phyloP scores from a whole-genome alignment of 1,140 invertebrate genomes.

The Globodera ellingtonae region DNA sequence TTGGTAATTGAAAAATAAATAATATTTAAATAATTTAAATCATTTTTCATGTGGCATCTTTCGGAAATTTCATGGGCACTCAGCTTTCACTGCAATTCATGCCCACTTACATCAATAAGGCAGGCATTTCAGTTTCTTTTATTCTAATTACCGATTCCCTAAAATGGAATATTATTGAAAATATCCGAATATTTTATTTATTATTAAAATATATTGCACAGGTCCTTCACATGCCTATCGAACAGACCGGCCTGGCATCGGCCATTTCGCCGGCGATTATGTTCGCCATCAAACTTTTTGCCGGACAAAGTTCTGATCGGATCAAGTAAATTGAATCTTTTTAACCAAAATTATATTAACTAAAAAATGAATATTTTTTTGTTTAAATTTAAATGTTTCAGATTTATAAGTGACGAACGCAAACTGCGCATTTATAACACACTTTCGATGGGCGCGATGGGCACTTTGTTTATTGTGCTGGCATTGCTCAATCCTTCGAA shows the following conservation, averaged over 20 bases:
- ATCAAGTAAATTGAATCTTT: slow-evolving; percentile 35
- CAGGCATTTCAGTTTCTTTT: slow-evolving; percentile 6
- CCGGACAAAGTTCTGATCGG: slow-evolving; percentile 50
- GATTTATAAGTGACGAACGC: slow-evolving; percentile 40
- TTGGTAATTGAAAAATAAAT: slow-evolving; percentile 17
- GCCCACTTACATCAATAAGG: slow-evolving; percentile 55
- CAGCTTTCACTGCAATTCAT: slow-evolving; percentile 54
- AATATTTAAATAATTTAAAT: too few relatives aligned
- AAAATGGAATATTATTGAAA: neutral
- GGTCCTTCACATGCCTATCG: slow-evolving; percentile 55
- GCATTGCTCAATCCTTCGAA: slow-evolving; percentile 49
- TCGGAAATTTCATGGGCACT: slow-evolving; percentile 56
- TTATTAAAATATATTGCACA: neutral
- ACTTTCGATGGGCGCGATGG: slow-evolving; percentile 53
- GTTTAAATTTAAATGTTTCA: slow-evolving; percentile 8
- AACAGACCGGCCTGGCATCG: slow-evolving; percentile 58
- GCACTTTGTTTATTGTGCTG: slow-evolving; percentile 55
- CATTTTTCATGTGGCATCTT: slow-evolving; percentile 41
- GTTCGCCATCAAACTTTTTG: slow-evolving; percentile 59
- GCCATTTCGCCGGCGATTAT: slow-evolving; percentile 58
- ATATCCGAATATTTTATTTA: neutral
- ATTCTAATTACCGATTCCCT: neutral
- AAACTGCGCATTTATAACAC: slow-evolving; percentile 57
- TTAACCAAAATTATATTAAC: neutral
- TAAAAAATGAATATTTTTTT: neutral